Conservation (phyloP, 1,140 invertebrate genomes). For the Musca vetustissima region DNA sequence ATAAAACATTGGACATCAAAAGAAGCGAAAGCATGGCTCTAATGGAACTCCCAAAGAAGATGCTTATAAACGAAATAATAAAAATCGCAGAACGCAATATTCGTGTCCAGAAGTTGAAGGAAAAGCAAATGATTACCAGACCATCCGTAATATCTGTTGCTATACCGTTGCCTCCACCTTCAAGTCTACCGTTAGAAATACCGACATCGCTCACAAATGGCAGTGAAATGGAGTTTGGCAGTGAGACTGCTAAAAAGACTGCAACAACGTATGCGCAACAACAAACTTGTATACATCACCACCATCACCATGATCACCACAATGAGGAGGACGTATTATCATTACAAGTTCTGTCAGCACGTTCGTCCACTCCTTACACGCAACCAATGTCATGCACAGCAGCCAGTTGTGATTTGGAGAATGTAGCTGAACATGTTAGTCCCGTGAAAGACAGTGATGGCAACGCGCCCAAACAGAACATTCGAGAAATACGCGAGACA, state of each 20-base stretch:
- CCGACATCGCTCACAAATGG: neutral
- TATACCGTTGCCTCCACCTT: constrained; percentile 36
- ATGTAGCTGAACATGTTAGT: constrained; percentile 31
- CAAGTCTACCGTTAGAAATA: neutral
- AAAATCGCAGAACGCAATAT: constrained; percentile 6
- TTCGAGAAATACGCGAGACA: neutral
- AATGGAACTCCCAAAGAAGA: constrained; percentile 4
- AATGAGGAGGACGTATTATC: constrained; percentile 39
- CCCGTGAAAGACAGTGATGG: constrained; percentile 29
- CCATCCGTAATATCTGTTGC: constrained; percentile 26
- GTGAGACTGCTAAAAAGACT: neutral
- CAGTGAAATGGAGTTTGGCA: neutral
- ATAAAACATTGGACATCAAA: no score
- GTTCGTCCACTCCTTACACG: constrained; percentile 48
- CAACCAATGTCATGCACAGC: constrained; percentile 44
- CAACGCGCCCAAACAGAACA: neutral
- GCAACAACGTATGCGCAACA: neutral
- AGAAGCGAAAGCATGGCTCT: neutral
- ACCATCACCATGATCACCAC: constrained; percentile 9
- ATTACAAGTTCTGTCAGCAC: constrained; percentile 44
- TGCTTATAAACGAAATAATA: neutral
- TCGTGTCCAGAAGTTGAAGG: constrained; percentile 14
- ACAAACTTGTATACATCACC: neutral
- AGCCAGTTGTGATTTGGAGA: constrained; percentile 45
- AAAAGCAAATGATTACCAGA: constrained; percentile 12